A percentile compares a stretch with the other conserved stretches of the same genome.
Evolutionary conservation across 2,113 vertebrate species (phyloP).

Genomic region (Anhinga anhinga): DNA sequence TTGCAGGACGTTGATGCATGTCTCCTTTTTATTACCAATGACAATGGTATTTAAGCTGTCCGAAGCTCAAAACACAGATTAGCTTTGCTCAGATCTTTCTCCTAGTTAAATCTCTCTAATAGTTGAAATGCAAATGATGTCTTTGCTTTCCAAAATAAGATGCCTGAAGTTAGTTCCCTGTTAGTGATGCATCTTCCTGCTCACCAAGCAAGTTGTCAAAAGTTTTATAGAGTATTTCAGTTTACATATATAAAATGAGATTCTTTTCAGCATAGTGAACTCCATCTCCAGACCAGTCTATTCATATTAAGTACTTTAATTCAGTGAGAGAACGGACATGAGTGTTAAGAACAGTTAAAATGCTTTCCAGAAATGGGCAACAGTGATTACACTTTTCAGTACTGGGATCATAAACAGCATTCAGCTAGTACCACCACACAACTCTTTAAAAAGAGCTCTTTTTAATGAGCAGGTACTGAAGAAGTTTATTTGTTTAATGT

Average conservation of each 20-base stretch:
- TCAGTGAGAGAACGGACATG: neutral
- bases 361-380: neutral
- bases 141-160: neutral
- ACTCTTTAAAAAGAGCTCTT: neutral
- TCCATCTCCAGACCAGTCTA: neutral
- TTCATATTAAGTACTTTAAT: neutral
- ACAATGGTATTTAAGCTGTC: neutral
- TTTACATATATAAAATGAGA: neutral
- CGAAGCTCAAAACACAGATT: neutral
- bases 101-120: neutral
- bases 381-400: neutral
- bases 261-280: neutral
- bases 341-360: neutral
- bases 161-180: neutral
- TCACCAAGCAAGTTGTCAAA: neutral
- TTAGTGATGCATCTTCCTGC: neutral
- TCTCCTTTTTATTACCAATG: neutral
- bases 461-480: neutral
- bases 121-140: neutral
- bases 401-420: neutral
- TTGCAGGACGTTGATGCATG: neutral
- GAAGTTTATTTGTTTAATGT: neutral
- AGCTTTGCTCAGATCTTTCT: neutral
- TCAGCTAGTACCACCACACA: neutral
- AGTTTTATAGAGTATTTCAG: neutral